Evolutionary conservation across 1,140 invertebrate genomes (phyloP).

Genomic region (Trypoxylus dichotomus): DNA sequence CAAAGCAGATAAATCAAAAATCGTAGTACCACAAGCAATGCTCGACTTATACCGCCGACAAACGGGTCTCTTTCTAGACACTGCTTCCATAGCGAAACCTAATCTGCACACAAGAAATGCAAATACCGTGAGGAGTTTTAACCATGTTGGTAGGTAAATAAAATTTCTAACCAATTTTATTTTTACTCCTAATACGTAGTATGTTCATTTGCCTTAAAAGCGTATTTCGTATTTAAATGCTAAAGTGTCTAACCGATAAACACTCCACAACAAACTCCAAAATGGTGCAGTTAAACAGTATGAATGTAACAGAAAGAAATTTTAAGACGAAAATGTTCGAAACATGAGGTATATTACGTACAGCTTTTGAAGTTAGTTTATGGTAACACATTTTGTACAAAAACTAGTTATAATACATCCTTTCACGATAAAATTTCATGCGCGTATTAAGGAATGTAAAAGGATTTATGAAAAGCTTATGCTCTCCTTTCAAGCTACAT

Average conservation of each 20-base stretch:
- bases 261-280: too few species aligned
- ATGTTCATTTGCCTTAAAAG: neutral
- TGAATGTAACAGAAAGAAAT: neutral
- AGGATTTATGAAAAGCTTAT: too few species aligned
- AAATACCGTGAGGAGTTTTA: constrained; percentile 85
- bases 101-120: constrained; percentile 69
- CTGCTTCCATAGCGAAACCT: constrained; percentile 66
- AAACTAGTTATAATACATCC: too few species aligned
- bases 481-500: too few species aligned
- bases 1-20: constrained; percentile 56
- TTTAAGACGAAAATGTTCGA: neutral
- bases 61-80: constrained; percentile 60
- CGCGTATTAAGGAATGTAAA: too few species aligned
- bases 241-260: too few species aligned
- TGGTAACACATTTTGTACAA: too few species aligned
- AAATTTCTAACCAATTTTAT: neutral
- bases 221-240: too few species aligned
- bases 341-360: too few species aligned
- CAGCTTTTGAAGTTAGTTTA: too few species aligned
- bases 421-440: too few species aligned
- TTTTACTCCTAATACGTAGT: neutral
- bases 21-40: constrained; percentile 75
- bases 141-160: constrained; percentile 69
- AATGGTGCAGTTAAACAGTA: too few species aligned
- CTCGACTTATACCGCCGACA: constrained; percentile 73